Evolutionary conservation across 2,797 vertebrate genomes (phyloP).

Genomic region (Amazona finschi): DNA sequence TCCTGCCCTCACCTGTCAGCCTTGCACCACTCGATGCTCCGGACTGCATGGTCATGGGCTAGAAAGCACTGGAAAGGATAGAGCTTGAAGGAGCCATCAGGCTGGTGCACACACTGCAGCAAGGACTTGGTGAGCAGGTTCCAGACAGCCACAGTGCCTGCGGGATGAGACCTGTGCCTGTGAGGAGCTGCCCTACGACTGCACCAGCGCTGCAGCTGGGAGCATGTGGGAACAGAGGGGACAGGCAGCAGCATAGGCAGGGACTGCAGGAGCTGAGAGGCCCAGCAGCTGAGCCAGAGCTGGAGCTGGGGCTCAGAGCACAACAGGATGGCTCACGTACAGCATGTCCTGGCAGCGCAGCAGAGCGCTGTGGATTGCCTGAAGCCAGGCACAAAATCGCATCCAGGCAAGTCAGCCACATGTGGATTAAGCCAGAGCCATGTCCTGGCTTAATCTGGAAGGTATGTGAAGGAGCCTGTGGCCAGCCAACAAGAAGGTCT

Average conservation of each 20-base stretch:
- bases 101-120: constrained; percentile 80
- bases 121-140: constrained; percentile 85
- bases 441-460: neutral
- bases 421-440: neutral
- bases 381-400: neutral
- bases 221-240: neutral
- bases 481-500: neutral
- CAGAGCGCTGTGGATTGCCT: neutral
- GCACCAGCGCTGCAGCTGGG: fast-evolving
- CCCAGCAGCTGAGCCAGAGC: neutral
- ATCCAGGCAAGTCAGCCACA: neutral
- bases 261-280: neutral
- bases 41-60: constrained; percentile 87
- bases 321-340: neutral
- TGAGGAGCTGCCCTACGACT: neutral
- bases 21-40: constrained; percentile 89
- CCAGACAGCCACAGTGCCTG: constrained; percentile 91
- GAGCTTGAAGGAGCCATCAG: constrained; percentile 76
- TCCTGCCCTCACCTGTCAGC: constrained; percentile 81
- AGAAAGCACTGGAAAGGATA: constrained; percentile 87
- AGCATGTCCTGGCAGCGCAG: neutral
- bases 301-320: neutral
- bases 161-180: neutral
- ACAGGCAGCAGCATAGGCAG: fast-evolving
- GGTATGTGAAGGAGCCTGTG: fast-evolving